Conservation (phyloP, 64 coral and sea anemone genomes). For the Stylophora pistillata region DNA sequence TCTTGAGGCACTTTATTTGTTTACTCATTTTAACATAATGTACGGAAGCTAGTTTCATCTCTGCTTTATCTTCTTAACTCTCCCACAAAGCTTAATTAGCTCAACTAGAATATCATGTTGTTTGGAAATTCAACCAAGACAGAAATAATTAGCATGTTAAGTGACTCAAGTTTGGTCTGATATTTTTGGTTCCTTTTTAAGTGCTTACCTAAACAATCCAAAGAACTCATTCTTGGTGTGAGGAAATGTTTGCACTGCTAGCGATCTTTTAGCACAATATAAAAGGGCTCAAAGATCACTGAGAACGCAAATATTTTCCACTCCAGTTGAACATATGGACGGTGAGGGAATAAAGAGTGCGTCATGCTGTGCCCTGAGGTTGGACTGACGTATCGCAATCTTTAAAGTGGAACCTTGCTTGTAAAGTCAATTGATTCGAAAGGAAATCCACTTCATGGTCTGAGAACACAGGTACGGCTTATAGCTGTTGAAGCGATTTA, state of each 20-base stretch:
- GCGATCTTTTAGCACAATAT: not conserved
- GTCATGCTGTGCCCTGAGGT: not conserved
- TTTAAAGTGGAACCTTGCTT: not conserved
- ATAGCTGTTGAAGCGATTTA: not conserved
- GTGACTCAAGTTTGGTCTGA: not conserved
- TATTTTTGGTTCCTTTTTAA: not conserved
- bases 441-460: not conserved
- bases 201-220: not conserved
- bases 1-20: not conserved
- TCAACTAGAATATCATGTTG: not conserved
- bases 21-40: not conserved
- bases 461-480: not conserved
- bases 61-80: not conserved
- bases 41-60: not conserved
- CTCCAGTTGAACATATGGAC: not conserved
- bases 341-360: not conserved
- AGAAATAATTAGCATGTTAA: not conserved
- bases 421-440: not conserved
- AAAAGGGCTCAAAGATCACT: not conserved
- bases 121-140: not conserved
- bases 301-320: not conserved
- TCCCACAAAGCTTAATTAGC: slow-evolving; percentile 2
- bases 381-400: not conserved
- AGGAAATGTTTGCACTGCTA: not conserved
- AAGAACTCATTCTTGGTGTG: not conserved